These are phyloP conservation scores for Drosophila trichaetosa DNA, from an alignment of 2,888 invertebrate species.

Conservation along the genomic window DNA sequence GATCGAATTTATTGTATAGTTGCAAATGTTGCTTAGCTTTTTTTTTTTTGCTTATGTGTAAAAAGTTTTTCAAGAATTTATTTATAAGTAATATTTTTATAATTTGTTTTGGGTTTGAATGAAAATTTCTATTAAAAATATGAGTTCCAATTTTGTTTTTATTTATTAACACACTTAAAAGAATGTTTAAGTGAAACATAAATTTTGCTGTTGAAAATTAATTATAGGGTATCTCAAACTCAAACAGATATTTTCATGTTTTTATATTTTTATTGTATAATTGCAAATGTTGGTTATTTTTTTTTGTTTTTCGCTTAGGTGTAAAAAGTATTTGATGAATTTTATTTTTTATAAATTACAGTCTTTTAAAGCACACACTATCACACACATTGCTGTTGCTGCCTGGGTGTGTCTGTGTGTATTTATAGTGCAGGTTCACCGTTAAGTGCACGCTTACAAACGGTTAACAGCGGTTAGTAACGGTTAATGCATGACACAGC, in stretches of 20 bases:
- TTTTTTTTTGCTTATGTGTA: conserved; percentile 34
- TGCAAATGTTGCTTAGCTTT: conserved; percentile 18
- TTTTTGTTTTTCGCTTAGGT: conserved; percentile 21
- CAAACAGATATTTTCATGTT: conserved; percentile 15
- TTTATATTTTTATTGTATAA: conserved; percentile 27
- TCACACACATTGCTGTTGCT: conserved; percentile 6
- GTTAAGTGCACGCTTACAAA: neutral
- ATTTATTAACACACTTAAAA: conserved; percentile 13
- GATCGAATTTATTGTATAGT: conserved; percentile 19
- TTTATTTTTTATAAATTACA: conserved; percentile 30
- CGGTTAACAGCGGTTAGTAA: conserved; percentile 50
- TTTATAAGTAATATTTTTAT: conserved; percentile 20
- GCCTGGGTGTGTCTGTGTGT: neutral
- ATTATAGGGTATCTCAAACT: conserved; percentile 5
- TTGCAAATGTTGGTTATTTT: conserved; percentile 24
- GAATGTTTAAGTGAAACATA: conserved; percentile 12
- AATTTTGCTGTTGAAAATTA: neutral
- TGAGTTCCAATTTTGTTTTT: neutral
- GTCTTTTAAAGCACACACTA: conserved; percentile 63
- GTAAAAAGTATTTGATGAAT: conserved; percentile 39
- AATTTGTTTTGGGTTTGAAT: conserved; percentile 13
- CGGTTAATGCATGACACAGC: conserved; percentile 58
- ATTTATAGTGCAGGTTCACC: neutral
- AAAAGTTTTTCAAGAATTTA: conserved; percentile 25
- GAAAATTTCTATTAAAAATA: conserved; percentile 4